Evolutionary conservation across 2,113 vertebrate species (phyloP).

Genomic region (Crocuta crocuta): DNA sequence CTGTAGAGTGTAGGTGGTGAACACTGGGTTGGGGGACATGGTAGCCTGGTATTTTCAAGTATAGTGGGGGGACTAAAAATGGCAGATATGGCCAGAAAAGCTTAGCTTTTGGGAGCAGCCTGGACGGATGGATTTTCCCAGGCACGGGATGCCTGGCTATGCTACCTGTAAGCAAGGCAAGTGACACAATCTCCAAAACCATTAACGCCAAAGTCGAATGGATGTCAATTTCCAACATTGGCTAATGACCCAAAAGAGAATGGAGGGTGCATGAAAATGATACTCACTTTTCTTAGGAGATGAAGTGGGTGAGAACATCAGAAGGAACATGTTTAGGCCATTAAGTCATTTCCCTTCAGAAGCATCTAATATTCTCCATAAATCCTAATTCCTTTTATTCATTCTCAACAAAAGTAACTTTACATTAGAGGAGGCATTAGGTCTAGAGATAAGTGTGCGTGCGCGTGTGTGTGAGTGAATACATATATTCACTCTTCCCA

Average conservation of each 20-base stretch:
- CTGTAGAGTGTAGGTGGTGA: fast-evolving
- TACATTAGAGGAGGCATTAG: not conserved
- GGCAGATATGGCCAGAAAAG: not conserved
- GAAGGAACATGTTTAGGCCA: not conserved
- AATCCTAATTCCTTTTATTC: not conserved
- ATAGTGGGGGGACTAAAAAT: not conserved
- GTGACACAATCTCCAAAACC: too few relatives aligned
- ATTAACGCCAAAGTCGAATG: not conserved
- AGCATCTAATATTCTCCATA: not conserved
- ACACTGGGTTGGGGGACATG: fast-evolving
- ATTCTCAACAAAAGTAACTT: not conserved
- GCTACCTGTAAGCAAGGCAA: not conserved
- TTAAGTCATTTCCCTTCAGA: not conserved
- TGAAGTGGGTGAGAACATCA: not conserved
- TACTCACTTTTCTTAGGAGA: not conserved
- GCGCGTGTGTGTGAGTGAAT: not conserved
- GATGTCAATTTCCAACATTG: not conserved
- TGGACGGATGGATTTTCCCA: not conserved
- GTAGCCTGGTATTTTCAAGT: not conserved
- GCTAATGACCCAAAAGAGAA: not conserved
- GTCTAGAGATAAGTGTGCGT: not conserved
- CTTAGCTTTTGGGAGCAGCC: not conserved
- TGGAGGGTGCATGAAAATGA: not conserved
- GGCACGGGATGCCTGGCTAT: too few relatives aligned
- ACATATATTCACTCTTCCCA: not conserved